Conservation (phyloP, 2,797 vertebrate species). For the Gymnothorax reevesii region DNA sequence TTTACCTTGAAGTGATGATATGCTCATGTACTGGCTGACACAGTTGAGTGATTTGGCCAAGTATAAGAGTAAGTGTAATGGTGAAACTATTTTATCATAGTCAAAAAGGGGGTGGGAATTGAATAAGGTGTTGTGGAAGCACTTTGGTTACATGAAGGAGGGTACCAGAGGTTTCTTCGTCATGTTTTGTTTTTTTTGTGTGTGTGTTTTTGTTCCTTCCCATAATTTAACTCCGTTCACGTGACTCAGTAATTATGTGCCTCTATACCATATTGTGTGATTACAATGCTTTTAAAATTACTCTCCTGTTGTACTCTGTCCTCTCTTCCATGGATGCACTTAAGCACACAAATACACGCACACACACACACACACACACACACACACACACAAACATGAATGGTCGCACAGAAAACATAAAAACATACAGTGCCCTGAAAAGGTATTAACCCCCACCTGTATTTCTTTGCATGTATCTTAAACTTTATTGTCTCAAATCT, state of each 20-base stretch:
- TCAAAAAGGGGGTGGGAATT: neutral
- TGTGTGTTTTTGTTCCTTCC: neutral
- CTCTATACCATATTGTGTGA: neutral
- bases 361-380: too few relatives aligned
- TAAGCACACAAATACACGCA: neutral
- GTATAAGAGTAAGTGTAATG: neutral
- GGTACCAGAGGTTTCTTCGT: neutral
- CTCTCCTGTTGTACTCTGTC: neutral
- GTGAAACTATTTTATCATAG: neutral
- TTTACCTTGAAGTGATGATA: neutral
- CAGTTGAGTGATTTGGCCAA: neutral
- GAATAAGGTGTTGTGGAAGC: neutral
- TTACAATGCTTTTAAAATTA: neutral
- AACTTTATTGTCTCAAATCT: too few relatives aligned
- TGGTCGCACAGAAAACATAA: too few relatives aligned
- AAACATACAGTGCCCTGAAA: too few relatives aligned
- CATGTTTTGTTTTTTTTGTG: conserved; percentile 4
- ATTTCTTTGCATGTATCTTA: too few relatives aligned
- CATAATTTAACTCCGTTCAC: neutral
- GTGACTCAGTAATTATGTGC: neutral
- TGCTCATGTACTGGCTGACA: neutral
- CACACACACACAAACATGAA: neutral
- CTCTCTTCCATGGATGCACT: neutral
- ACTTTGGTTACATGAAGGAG: conserved; percentile 20
- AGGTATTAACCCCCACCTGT: too few relatives aligned